Evolutionary conservation across 2,888 invertebrate genomes (phyloP), one percentile per base, ranked within the genome.

Genomic region (Eurytoma adleriae): DNA sequence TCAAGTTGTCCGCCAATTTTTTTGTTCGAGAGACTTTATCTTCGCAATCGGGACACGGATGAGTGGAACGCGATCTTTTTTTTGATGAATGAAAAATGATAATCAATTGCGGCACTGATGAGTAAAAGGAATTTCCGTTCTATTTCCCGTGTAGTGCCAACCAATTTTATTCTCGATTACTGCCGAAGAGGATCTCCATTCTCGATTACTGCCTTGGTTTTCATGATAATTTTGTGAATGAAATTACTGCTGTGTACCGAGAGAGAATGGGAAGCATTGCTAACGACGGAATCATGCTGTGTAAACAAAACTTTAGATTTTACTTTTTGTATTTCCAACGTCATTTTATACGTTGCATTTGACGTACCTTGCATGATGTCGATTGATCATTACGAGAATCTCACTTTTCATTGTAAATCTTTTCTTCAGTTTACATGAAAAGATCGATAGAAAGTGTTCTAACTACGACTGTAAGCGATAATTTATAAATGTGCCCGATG

Each of bases 121-220:
- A 40, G 40, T 7, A 40, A 3, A 40, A 40, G 7, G 40, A 2
- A 0, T 40, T 4, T 40, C 4, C 40, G 7, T 7, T 40, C 40
- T 40, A 40, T 40, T 40, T 40, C 40, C 40, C 40, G 40, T 71
- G 61, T 24, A n/a, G 59, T 71, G 14, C 3, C 56, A 20, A 64
- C 30, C 3, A 40, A 64, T 64, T 73, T 50, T 20, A 20, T 48
- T 56, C 52, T 61, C 18, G 16, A 76, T 62, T 62, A 76, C 69
- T 76, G 76, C 62, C 62, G 54, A 12, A 18, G 68, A 54, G 16
- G 50, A 59, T 56, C 57, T 16, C 14, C 16, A 20, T 48, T 56
- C 52, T 61, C 18, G 16, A 76, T 62, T 62, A 76, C 69, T 76
- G 76, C 62, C 62, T 18, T 67, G 14, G n/a, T 67, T 59, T 52